These are phyloP conservation scores for Elysia chlorotica DNA, from an alignment of 1,140 invertebrate species.

Conservation along the genomic window DNA sequence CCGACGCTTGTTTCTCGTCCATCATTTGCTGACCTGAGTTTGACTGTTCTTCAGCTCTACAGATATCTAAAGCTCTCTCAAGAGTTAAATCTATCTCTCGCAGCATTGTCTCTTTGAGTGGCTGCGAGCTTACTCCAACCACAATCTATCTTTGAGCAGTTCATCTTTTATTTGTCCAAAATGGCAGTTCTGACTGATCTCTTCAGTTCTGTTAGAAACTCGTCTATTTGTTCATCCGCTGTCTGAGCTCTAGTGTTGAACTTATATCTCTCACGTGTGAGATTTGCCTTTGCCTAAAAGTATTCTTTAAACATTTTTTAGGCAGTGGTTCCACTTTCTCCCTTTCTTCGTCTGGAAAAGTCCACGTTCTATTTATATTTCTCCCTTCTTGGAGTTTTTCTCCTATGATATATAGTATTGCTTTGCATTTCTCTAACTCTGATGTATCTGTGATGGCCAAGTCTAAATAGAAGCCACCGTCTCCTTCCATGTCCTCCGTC, in stretches of 20 bases:
- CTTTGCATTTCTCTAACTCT: neutral
- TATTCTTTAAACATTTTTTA: constrained; percentile 25
- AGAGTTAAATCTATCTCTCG: neutral
- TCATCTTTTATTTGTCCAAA: constrained; percentile 28
- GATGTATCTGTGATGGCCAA: neutral
- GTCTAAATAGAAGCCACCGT: neutral
- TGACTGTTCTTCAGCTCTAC: neutral
- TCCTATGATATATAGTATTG: neutral
- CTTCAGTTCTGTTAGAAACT: constrained; percentile 21
- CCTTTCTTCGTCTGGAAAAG: constrained; percentile 14
- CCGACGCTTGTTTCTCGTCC: neutral
- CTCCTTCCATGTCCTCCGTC: neutral
- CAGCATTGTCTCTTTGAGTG: neutral
- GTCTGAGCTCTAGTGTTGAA: constrained; percentile 28
- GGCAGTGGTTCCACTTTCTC: constrained; percentile 7
- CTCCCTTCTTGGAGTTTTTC: neutral
- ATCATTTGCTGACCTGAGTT: neutral
- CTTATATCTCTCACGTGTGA: constrained; percentile 26
- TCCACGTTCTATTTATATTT: neutral
- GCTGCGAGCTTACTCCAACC: constrained; percentile 9
- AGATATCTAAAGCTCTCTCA: neutral
- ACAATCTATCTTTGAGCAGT: constrained; percentile 29
- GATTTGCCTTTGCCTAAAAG: constrained; percentile 27
- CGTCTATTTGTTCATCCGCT: constrained; percentile 23
- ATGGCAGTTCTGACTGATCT: constrained; percentile 24